Conservation (phyloP, 2,888 invertebrate genomes). For the Altica lythri region DNA sequence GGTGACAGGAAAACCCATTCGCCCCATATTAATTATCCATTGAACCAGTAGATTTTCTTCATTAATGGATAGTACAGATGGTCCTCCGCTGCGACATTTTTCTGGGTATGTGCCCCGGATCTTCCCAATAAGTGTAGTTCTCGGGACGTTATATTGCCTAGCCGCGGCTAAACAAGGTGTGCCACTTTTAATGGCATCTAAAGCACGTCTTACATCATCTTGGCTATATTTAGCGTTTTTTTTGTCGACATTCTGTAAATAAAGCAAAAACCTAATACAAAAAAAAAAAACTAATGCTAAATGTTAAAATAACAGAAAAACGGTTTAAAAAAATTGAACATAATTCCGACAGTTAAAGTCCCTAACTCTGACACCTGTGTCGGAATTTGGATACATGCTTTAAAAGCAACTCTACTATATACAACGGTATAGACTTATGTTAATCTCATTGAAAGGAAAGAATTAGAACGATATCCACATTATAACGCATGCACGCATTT, state of each 20-base stretch:
- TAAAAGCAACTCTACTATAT: conserved; percentile 17
- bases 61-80: conserved; percentile 7
- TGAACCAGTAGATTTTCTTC: conserved; percentile 14
- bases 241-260: too few relatives aligned
- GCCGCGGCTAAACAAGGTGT: conserved; percentile 1
- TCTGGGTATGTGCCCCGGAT: conserved; percentile 19
- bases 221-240: conserved; percentile 6
- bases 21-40: conserved; percentile 23
- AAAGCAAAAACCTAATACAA: too few relatives aligned
- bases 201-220: conserved; percentile 12
- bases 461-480: too few relatives aligned
- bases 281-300: too few relatives aligned
- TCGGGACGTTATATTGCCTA: conserved; percentile 14
- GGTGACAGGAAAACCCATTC: conserved; percentile 19
- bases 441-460: conserved; percentile 8
- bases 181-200: conserved; percentile 15
- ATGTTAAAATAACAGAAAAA: conserved; percentile 12
- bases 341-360: conserved; percentile 20
- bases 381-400: conserved; percentile 14
- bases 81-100: conserved; percentile 16
- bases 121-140: conserved; percentile 23
- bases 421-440: conserved; percentile 19
- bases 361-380: conserved; percentile 18
- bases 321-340: conserved; percentile 7
- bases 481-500: conserved; percentile 17